Evolutionary conservation across 2,888 invertebrate genomes (phyloP), one percentile per base, ranked within the genome.

Genomic region (Micoletzkya japonica): DNA sequence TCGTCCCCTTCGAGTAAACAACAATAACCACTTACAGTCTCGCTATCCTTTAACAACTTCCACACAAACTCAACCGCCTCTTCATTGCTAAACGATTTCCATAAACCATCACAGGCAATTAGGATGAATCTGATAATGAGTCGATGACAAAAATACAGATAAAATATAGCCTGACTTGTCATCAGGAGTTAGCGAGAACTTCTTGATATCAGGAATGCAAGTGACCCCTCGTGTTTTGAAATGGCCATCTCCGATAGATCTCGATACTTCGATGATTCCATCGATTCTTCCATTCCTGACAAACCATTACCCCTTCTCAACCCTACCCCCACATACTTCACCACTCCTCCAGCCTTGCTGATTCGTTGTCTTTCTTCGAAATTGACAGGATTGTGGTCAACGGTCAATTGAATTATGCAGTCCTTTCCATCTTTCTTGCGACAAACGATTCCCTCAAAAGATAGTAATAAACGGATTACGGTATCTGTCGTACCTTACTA

Each of bases 51-150:
- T 26, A 81, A 64, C 39, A 72, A 67, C 24, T 77, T 69, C 7
- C 50, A 49, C 10, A 81, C 81, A 70, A 76, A 82, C n/a, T 78
- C 66, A 30, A 88, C 80, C 30, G 87, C 87, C 73, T 87, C 87
- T 39, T 85, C 83, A 44, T 85, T 83, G 14, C 83, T 77, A 75
- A 89, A 88, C 67, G 86, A 85, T 76, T 89, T 89, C 89, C 89
- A 89, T n/a, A 89, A 81, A 2, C 89, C 89, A 82, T 89, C 89
- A 81, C 89, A 89, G 3, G 88, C 89, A 36, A 89, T 84, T 57
- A 89, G 79, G 2, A 88, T 80, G 80, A 86, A 89, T 74, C 88
- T 88, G 78, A 82, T 78, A 58, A 75, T 4, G 36, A 37, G 7
- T 10, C 7, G 24, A 32, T 56, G n/a, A n/a, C 26, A 7, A 0